phyloP scores from a whole-genome alignment of 2,797 vertebrate genomes.

The Ciconia nigra region DNA sequence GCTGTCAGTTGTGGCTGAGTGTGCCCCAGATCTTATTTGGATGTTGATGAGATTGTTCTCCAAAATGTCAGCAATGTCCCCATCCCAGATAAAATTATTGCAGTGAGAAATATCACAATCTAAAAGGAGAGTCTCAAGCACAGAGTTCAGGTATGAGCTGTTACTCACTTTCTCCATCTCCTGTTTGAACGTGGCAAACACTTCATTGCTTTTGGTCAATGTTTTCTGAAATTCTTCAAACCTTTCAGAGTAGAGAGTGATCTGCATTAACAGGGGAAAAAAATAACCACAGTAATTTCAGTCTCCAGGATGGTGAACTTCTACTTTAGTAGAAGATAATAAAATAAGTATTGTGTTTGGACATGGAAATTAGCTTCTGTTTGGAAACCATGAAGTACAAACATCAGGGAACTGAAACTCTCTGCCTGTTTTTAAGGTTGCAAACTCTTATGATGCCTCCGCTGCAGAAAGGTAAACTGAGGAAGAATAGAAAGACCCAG shows the following conservation, averaged over 20 bases:
- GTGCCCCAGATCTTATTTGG: not conserved
- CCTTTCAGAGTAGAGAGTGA: constrained; percentile 91
- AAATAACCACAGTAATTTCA: not conserved
- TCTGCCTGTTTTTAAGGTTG: not conserved
- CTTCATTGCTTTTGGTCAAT: constrained; percentile 93
- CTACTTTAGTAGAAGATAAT: not conserved
- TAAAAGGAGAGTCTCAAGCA: not conserved
- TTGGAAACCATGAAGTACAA: not conserved
- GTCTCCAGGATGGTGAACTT: not conserved
- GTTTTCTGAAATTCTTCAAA: constrained; percentile 98
- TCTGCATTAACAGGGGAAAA: constrained; percentile 70
- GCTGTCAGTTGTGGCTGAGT: rapidly evolving
- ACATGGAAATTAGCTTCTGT: not conserved
- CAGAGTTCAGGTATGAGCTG: not conserved
- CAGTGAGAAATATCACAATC: not conserved
- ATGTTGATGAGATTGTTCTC: not conserved
- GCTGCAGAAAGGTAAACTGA: not conserved
- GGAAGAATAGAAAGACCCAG: not conserved
- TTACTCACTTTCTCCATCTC: constrained; percentile 95
- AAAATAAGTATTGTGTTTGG: not conserved
- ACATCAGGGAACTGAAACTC: not conserved
- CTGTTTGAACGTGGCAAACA: constrained; percentile 90
- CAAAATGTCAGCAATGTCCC: not conserved
- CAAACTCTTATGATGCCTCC: not conserved
- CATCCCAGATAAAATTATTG: not conserved